A percentile compares a stretch with the other conserved stretches of the same genome.
Evolutionary conservation across 1,140 invertebrate species (phyloP).

Genomic region (Pectinophora gossypiella): DNA sequence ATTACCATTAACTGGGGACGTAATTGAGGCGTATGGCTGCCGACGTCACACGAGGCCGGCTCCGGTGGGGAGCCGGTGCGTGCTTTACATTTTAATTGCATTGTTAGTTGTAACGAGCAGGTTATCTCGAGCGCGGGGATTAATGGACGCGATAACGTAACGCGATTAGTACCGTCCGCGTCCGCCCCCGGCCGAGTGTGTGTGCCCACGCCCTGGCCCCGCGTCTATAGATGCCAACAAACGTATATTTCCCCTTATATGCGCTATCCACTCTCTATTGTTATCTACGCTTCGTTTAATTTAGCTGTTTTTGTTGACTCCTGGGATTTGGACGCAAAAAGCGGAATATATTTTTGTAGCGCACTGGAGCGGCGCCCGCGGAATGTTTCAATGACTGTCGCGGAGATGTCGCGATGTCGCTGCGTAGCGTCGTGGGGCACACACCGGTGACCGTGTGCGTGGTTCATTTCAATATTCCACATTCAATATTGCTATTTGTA

Average conservation of each 20-base stretch:
- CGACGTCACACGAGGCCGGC: too few relatives aligned
- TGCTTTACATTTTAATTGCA: slow-evolving; percentile 17
- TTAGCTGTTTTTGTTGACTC: slow-evolving; percentile 14
- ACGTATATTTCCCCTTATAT: slow-evolving; percentile 8
- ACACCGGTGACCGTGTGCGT: too few relatives aligned
- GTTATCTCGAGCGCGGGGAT: slow-evolving; percentile 11
- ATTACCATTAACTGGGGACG: background rate
- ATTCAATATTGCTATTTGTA: too few relatives aligned
- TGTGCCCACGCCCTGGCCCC: background rate
- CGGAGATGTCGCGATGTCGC: background rate
- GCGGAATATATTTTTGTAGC: slow-evolving; percentile 9
- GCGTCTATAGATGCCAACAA: background rate
- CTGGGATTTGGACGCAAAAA: slow-evolving; percentile 12
- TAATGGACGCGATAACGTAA: slow-evolving; percentile 13
- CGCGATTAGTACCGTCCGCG: slow-evolving; percentile 11
- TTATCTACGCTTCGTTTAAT: slow-evolving; percentile 14
- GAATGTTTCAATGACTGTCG: too few relatives aligned
- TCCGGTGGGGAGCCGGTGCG: background rate
- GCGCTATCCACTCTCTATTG: slow-evolving; percentile 11
- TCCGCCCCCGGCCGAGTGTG: background rate
- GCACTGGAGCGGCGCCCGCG: too few relatives aligned
- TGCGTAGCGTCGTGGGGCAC: too few relatives aligned
- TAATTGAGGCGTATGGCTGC: slow-evolving; percentile 3
- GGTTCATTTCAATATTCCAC: too few relatives aligned
- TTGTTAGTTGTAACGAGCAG: slow-evolving; percentile 15